Percentiles rank a stretch among this genome's conserved stretches.
Conservation (phyloP, 2,113 vertebrate genomes). For the Baryphthengus martii region DNA sequence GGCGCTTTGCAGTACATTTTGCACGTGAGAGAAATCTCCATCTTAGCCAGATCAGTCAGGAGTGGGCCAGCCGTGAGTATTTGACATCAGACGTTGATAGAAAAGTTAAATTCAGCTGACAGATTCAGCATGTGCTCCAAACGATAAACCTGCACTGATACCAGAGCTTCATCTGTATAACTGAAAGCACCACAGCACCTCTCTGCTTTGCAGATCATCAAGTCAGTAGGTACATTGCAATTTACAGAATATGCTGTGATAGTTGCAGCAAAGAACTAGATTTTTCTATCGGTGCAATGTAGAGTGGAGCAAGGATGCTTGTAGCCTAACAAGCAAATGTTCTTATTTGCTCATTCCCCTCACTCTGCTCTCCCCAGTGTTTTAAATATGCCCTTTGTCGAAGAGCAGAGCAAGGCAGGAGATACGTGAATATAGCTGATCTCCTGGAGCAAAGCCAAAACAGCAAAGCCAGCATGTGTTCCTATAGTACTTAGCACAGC, state of each 20-base stretch:
- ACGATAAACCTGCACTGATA: not conserved
- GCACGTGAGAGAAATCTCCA: not conserved
- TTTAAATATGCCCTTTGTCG: not conserved
- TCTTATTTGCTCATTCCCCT: not conserved
- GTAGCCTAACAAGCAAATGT: not conserved
- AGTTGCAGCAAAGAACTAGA: not conserved
- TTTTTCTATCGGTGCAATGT: not conserved
- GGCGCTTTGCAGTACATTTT: not conserved
- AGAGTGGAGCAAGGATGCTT: not conserved
- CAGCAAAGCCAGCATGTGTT: not conserved
- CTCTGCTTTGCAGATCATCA: not conserved
- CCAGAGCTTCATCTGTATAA: not conserved
- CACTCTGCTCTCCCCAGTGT: not conserved
- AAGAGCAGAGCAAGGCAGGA: not conserved
- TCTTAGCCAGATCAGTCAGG: not conserved
- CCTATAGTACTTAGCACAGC: not conserved
- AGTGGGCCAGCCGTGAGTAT: not conserved
- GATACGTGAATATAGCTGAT: not conserved
- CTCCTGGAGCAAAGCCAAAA: not conserved
- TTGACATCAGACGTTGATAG: not conserved
- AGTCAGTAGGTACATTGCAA: not conserved
- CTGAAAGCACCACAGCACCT: not conserved
- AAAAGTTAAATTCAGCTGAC: slow-evolving; percentile 25
- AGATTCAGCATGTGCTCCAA: slow-evolving; percentile 21
- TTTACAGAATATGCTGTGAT: not conserved